Conservation (phyloP, 2,113 vertebrate species). For the Brachyistius frenatus region DNA sequence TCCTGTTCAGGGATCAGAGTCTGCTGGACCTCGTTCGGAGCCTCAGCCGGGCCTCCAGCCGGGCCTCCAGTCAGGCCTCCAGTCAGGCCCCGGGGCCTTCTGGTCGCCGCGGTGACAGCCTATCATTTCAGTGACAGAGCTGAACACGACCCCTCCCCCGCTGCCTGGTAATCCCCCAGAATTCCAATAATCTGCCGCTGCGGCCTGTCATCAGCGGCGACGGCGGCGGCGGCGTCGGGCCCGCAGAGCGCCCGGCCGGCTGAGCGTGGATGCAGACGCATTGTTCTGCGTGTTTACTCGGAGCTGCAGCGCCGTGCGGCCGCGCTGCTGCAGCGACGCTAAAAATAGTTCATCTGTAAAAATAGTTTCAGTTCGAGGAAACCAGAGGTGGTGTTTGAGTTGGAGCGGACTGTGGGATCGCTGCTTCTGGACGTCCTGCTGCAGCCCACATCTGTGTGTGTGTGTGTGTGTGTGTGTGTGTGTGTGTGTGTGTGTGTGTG, state of each 20-base stretch:
- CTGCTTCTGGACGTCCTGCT: conserved; percentile 45
- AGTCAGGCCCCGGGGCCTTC: not conserved
- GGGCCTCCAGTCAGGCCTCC: no score
- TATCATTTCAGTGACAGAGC: conserved; percentile 27
- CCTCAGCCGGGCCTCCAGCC: no score
- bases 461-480: not conserved
- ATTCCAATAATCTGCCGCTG: conserved; percentile 50
- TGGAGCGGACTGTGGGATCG: conserved; percentile 63
- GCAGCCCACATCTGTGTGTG: conserved; percentile 23
- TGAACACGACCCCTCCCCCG: not conserved
- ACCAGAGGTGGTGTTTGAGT: conserved; percentile 63
- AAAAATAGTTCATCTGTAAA: conserved; percentile 64
- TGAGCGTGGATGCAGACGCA: conserved; percentile 9
- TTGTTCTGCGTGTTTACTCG: conserved; percentile 54
- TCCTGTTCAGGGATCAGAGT: no score
- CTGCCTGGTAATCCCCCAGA: conserved; percentile 49
- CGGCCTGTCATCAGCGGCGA: conserved; percentile 55
- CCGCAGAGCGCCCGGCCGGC: conserved; percentile 35
- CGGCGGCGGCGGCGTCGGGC: conserved; percentile 14
- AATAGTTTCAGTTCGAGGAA: conserved; percentile 62
- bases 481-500: conserved; percentile 7
- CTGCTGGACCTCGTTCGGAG: no score
- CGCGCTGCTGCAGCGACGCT: conserved; percentile 4
- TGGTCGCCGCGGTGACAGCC: conserved; percentile 15
- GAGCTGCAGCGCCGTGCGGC: conserved; percentile 41